Conservation (phyloP, 2,888 invertebrate species). For the Macrosoma leucophasiata region DNA sequence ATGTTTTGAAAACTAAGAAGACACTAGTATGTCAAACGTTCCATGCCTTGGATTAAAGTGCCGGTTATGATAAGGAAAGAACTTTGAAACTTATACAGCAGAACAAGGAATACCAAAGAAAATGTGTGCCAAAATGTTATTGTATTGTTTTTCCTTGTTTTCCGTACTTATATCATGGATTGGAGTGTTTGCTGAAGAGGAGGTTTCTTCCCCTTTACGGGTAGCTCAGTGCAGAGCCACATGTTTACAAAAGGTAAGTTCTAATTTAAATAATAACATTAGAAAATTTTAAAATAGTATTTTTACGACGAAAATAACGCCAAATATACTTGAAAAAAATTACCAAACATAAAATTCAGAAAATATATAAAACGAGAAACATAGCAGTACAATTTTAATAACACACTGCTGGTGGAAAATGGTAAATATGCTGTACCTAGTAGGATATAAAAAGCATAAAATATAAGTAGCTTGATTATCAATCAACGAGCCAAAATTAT, state of each 20-base stretch:
- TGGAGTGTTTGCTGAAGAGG: slow-evolving; percentile 76
- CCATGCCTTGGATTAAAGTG: slow-evolving; percentile 47
- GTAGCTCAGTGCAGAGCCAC: slow-evolving; percentile 84
- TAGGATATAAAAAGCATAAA: too few species aligned
- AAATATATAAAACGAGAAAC: too few species aligned
- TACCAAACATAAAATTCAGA: too few species aligned
- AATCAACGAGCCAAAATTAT: too few species aligned
- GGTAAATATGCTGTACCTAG: too few species aligned
- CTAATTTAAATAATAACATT: too few species aligned
- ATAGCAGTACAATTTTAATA: too few species aligned
- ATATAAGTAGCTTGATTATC: too few species aligned
- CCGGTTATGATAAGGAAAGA: slow-evolving; percentile 61
- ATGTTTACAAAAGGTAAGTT: slow-evolving; percentile 81
- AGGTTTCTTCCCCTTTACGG: slow-evolving; percentile 81
- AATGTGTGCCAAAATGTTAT: slow-evolving; percentile 75
- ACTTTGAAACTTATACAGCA: slow-evolving; percentile 46
- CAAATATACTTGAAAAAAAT: too few species aligned
- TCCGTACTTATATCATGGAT: slow-evolving; percentile 63
- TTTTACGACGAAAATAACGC: too few species aligned
- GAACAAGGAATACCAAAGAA: slow-evolving; percentile 66
- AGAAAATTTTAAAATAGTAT: too few species aligned
- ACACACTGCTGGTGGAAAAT: too few species aligned
- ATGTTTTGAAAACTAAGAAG: slow-evolving; percentile 40
- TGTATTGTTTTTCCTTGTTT: slow-evolving; percentile 68
- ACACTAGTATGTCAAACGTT: slow-evolving; percentile 50